Evolutionary conservation across 2,888 invertebrate species (phyloP).

Genomic region (Trichopria drosophilae): DNA sequence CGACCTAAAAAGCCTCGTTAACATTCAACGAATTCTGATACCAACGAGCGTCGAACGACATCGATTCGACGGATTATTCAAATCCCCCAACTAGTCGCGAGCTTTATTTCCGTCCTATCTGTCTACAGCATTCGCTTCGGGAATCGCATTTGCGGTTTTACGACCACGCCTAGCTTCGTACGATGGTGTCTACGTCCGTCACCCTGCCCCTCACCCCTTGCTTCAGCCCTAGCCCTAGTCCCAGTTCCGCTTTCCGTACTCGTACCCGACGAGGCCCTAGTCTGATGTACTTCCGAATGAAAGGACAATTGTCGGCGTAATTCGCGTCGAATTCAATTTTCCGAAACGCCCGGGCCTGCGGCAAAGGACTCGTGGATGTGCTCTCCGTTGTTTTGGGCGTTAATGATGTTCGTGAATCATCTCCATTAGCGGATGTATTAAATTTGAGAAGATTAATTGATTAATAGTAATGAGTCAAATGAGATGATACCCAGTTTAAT

Average conservation of each 20-base stretch:
- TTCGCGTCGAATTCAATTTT: too few species aligned
- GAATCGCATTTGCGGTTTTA: conserved; percentile 42
- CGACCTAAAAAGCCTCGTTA: conserved; percentile 32
- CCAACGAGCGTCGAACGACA: conserved; percentile 28
- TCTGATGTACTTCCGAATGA: too few species aligned
- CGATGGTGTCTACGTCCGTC: conserved; percentile 7
- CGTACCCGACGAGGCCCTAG: conserved; percentile 11
- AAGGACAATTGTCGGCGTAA: conserved; percentile 4
- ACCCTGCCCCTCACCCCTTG: too few species aligned
- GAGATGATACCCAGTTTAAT: too few species aligned
- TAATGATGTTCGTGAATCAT: too few species aligned
- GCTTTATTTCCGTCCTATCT: conserved; percentile 40
- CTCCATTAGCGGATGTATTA: too few species aligned
- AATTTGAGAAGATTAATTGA: too few species aligned
- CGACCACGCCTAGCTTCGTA: conserved; percentile 24
- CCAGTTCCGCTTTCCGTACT: conserved; percentile 21
- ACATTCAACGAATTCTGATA: conserved; percentile 37
- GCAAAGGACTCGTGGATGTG: too few species aligned
- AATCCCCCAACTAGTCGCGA: conserved; percentile 36
- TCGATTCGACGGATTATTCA: conserved; percentile 40
- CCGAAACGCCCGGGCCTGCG: too few species aligned
- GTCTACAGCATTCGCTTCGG: conserved; percentile 34
- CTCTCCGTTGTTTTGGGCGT: too few species aligned
- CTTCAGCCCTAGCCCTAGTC: too few species aligned
- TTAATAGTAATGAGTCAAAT: too few species aligned